Conservation (phyloP, 2,888 invertebrate species). For the Sthenelais limicola region DNA sequence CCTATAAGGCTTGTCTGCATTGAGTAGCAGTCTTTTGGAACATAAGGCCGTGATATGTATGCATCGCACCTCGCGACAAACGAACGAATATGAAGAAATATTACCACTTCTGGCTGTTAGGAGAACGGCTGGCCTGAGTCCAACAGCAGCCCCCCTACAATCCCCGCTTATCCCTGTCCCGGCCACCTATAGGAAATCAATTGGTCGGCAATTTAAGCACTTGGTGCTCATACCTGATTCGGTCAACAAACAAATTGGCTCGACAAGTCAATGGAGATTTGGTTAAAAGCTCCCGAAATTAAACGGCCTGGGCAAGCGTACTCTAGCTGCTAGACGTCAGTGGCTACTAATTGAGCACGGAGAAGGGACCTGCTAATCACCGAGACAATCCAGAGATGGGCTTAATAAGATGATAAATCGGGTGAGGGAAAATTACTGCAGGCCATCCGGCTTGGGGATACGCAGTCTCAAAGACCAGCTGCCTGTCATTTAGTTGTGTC, state of each 20-base stretch:
- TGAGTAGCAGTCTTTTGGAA: too few relatives aligned
- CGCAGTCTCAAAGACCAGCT: conserved; percentile 36
- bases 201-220: conserved; percentile 24
- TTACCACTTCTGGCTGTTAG: too few relatives aligned
- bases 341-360: conserved; percentile 15
- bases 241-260: conserved; percentile 27
- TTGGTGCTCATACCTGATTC: conserved; percentile 28
- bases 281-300: conserved; percentile 36
- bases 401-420: conserved; percentile 39
- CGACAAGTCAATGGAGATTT: conserved; percentile 36
- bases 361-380: conserved; percentile 25
- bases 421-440: conserved; percentile 14
- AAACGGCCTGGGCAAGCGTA: conserved; percentile 16
- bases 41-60: too few relatives aligned
- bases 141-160: too few relatives aligned
- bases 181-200: conserved; percentile 29
- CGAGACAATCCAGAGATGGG: conserved; percentile 12
- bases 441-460: conserved; percentile 28
- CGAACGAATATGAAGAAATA: too few relatives aligned
- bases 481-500: conserved; percentile 35
- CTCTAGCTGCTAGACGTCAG: not conserved
- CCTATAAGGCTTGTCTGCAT: too few relatives aligned
- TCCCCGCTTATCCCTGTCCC: not conserved
- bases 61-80: too few relatives aligned
- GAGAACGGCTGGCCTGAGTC: too few relatives aligned